Conservation (phyloP, 1,140 invertebrate species). For the Apocrypta bakeri region DNA sequence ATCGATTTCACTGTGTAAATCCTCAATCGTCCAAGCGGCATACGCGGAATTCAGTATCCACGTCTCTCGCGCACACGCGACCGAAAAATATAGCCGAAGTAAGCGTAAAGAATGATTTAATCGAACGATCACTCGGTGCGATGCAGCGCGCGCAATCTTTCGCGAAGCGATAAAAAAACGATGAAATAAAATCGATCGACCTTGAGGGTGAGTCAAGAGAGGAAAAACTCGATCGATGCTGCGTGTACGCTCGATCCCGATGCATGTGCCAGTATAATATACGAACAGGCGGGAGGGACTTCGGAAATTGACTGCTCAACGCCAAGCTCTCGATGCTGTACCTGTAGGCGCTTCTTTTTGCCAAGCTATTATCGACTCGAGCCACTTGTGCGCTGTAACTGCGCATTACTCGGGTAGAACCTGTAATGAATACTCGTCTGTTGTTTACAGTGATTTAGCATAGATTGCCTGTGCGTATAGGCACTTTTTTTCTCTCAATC, state of each 20-base stretch:
- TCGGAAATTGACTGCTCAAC: not conserved
- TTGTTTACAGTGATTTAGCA: constrained; percentile 2
- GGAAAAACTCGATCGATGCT: not conserved
- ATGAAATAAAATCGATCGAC: not conserved
- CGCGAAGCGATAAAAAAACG: not conserved
- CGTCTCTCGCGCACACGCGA: no score
- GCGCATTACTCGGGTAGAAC: not conserved
- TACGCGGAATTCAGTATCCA: no score
- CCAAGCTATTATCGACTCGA: not conserved
- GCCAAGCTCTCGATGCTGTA: not conserved
- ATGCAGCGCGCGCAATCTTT: not conserved
- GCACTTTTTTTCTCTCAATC: not conserved
- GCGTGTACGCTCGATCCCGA: no score
- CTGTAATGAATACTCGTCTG: not conserved
- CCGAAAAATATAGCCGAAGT: no score
- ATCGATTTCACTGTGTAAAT: not conserved
- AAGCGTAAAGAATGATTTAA: no score
- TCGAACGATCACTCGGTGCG: no score
- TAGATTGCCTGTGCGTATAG: not conserved
- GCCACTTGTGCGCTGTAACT: not conserved
- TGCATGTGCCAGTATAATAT: not conserved
- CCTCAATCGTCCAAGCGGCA: no score
- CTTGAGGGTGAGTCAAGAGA: not conserved
- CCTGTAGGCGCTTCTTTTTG: not conserved
- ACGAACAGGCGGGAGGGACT: not conserved